Evolutionary conservation across 2,888 invertebrate genomes (phyloP).

Genomic region (Lepidocyrtinus sp.): DNA sequence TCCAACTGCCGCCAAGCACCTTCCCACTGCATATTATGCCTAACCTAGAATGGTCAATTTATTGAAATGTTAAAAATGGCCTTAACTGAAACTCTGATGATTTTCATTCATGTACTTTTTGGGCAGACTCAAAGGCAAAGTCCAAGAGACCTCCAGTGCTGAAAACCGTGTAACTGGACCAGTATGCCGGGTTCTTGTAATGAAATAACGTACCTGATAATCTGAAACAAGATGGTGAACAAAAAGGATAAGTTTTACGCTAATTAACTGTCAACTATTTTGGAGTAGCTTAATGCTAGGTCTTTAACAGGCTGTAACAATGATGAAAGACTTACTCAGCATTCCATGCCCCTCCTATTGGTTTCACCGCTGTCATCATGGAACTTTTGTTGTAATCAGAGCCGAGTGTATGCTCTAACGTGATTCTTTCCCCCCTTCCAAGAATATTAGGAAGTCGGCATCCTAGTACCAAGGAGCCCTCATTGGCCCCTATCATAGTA

Average conservation of each 20-base stretch:
- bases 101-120: slow-evolving; percentile 75
- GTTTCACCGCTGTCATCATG: slow-evolving; percentile 86
- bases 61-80: too few relatives aligned
- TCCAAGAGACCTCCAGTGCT: slow-evolving; percentile 86
- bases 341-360: slow-evolving; percentile 78
- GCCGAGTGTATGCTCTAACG: slow-evolving; percentile 88
- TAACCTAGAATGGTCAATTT: slow-evolving; percentile 75
- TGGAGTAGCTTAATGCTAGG: neutral
- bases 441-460: slow-evolving; percentile 86
- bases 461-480: slow-evolving; percentile 86
- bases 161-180: slow-evolving; percentile 86
- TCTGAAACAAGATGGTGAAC: slow-evolving; percentile 7
- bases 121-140: slow-evolving; percentile 80
- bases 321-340: slow-evolving; percentile 49
- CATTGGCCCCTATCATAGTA: slow-evolving; percentile 92
- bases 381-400: slow-evolving; percentile 87
- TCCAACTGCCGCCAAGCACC: slow-evolving; percentile 86
- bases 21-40: slow-evolving; percentile 91
- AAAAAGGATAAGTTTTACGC: neutral
- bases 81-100: too few relatives aligned
- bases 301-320: neutral
- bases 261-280: neutral
- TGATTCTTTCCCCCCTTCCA: slow-evolving; percentile 89
- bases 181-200: slow-evolving; percentile 83
- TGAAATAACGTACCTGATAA: slow-evolving; percentile 76